These are phyloP conservation scores for Ctena decussata DNA, from an alignment of 2,888 invertebrate species.

Conservation along the genomic window DNA sequence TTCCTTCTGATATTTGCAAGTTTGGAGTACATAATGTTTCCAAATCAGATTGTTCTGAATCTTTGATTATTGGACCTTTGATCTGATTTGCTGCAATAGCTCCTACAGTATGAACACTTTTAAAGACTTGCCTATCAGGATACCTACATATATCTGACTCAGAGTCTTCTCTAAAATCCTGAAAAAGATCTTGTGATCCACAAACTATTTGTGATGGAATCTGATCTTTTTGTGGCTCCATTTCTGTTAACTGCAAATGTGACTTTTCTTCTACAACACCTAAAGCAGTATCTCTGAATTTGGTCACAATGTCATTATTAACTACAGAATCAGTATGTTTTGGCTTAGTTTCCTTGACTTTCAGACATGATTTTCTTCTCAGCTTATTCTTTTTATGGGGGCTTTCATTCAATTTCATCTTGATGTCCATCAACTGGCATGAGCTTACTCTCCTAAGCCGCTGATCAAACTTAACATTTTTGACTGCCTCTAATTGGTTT, in stretches of 20 bases:
- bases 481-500: neutral
- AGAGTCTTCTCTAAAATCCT: conserved; percentile 8
- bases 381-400: neutral
- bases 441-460: conserved; percentile 51
- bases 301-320: neutral
- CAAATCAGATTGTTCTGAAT: too few relatives aligned
- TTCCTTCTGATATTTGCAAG: too few relatives aligned
- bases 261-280: neutral
- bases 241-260: neutral
- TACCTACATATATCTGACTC: too few relatives aligned
- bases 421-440: conserved; percentile 59
- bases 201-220: neutral
- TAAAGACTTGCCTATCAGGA: too few relatives aligned
- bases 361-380: conserved; percentile 18
- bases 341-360: neutral
- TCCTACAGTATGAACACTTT: too few relatives aligned
- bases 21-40: too few relatives aligned
- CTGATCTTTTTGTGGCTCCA: neutral
- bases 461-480: conserved; percentile 47
- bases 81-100: too few relatives aligned
- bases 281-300: neutral
- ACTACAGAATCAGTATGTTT: neutral
- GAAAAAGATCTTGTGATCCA: conserved; percentile 34
- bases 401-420: conserved; percentile 46
- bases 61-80: too few relatives aligned